Evolutionary conservation across 2,888 invertebrate genomes (phyloP), one percentile per base, ranked within the genome.

Genomic region (Allacma fusca): DNA sequence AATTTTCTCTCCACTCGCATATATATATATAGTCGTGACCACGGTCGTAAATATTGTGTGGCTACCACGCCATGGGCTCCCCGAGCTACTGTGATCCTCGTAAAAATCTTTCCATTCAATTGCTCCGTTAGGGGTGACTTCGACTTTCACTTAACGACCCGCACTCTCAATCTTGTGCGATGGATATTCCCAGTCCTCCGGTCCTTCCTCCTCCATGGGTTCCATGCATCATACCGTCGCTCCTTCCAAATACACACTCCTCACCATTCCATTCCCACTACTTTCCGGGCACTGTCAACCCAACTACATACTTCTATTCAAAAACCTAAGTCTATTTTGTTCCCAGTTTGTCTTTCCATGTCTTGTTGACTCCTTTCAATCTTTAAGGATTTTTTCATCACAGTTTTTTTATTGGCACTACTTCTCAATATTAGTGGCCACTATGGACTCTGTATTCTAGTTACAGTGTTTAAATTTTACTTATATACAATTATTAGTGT

Each of bases 91-190:
- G 16, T 19, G 34, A 40, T 2, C 19, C 23, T 34, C 34, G 40
- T 68, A 68, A 68, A 68, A 68, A 68, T 68, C 43, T 21, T 65
- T 68, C 68, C 68, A 68, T 68, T 68, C 68, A 68, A 68, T 68
- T 68, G 68, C 68, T 21, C 68, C 43, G 40, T 40, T 21, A 68
- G 68, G 68, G 40, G 68, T 29, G 40, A 40, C 68, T 29, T 34
- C 40, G 23, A 68, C 68, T 68, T 68, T 68, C 68, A 68, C 68
- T 68, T 68, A 68, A 68, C 68, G 68, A 68, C 68, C 68, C 68
- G n/a, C 28, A 65, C 26, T 65, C 65, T 65, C 65, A 4, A 29
- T 50, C n/a, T 50, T 12, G n/a, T 50, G 50, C 50, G 50, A 50
- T 50, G 50, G 50, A 19, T 50, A 50, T 13, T 23, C 62, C 16